These are phyloP conservation scores for Dasypus novemcinctus DNA, from an alignment of 2,113 vertebrate genomes.

Conservation along the genomic window DNA sequence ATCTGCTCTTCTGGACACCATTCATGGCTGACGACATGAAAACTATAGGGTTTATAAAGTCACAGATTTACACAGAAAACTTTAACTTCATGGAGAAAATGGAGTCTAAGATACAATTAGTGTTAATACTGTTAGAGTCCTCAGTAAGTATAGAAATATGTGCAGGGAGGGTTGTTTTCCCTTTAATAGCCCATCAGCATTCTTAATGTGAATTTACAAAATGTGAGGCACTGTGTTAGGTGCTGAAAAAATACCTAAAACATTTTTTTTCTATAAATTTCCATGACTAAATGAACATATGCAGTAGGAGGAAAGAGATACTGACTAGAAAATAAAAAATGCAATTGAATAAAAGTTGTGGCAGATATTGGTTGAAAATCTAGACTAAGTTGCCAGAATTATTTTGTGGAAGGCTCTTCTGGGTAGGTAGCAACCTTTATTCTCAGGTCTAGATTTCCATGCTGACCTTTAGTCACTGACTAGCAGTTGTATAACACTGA, in stretches of 20 bases:
- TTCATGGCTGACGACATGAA: constrained; percentile 6
- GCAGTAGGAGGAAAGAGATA: constrained; percentile 11
- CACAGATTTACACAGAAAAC: constrained; percentile 31
- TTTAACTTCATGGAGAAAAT: not conserved
- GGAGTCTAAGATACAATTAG: not conserved
- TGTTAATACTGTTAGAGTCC: not conserved
- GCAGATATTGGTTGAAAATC: constrained; percentile 50
- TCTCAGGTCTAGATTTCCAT: constrained; percentile 62
- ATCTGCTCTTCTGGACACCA: constrained; percentile 16
- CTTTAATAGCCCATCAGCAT: not conserved
- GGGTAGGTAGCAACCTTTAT: constrained; percentile 69
- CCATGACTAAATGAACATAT: constrained; percentile 20
- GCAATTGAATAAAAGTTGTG: not conserved
- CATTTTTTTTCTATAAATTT: constrained; percentile 4
- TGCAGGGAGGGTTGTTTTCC: not conserved
- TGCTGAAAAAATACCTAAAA: not conserved
- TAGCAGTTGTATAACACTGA: constrained; percentile 2
- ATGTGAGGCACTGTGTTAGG: not conserved
- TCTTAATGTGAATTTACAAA: not conserved
- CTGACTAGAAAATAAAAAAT: constrained; percentile 62
- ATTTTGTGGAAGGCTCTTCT: constrained; percentile 52
- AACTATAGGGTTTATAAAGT: not conserved
- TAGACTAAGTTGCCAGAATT: constrained; percentile 63
- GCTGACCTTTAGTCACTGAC: constrained; percentile 49
- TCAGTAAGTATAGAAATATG: not conserved